A percentile compares a stretch with the other conserved stretches of the same genome.
Conservation (phyloP, 2,113 vertebrate genomes). For the Otolemur garnettii region DNA sequence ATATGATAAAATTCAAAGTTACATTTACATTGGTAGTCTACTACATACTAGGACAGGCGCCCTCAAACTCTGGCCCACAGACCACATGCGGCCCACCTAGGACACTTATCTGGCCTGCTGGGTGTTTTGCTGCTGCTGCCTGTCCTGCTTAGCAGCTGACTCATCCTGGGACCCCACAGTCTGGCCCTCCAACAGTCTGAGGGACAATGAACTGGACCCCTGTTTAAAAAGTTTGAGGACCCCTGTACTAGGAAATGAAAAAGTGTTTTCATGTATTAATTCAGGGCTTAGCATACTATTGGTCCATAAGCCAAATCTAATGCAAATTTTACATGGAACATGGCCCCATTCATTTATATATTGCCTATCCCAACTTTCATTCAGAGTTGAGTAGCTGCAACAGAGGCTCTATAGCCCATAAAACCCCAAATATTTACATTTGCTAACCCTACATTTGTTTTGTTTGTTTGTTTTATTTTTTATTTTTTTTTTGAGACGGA, state of each 20-base stretch:
- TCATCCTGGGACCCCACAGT: too few relatives aligned
- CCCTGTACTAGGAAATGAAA: background rate
- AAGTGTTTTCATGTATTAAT: conserved; percentile 4
- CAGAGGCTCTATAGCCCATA: background rate
- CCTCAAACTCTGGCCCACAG: too few relatives aligned
- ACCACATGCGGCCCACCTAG: too few relatives aligned
- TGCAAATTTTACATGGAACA: background rate
- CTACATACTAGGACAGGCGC: background rate
- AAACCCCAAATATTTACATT: background rate
- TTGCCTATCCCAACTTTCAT: background rate
- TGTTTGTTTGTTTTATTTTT: too few relatives aligned
- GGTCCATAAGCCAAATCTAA: background rate
- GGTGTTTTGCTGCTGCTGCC: too few relatives aligned
- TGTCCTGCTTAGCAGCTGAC: too few relatives aligned
- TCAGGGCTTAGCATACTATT: background rate
- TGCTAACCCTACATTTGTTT: background rate
- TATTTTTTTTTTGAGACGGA: too few relatives aligned
- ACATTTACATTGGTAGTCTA: background rate
- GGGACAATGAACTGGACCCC: too few relatives aligned
- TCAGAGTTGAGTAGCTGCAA: background rate
- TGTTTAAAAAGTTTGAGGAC: too few relatives aligned
- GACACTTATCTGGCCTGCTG: too few relatives aligned
- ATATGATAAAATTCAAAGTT: background rate
- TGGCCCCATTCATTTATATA: background rate
- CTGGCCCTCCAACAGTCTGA: too few relatives aligned